Evolutionary conservation across 2,797 vertebrate species (phyloP), one percentile per base, ranked within the genome.

Genomic region (Anabacerthia variegaticeps): DNA sequence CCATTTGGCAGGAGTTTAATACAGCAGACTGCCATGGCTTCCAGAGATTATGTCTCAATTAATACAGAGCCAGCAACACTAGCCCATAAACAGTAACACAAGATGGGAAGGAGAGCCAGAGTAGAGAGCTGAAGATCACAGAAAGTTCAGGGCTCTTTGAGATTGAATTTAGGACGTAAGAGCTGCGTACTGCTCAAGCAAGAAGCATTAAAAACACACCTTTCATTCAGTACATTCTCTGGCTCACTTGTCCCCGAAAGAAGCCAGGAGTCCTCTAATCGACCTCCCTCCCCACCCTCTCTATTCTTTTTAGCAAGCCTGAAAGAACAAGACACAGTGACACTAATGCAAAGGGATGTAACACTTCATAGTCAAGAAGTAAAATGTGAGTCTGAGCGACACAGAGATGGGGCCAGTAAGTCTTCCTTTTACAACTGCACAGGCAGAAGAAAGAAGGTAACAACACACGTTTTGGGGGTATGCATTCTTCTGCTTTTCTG

Each of bases 201-300:
- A 91, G 59, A 16, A 68, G 65, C 32, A 48, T 52, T 63, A 49
- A 58, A 52, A 91, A 72, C 73, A 89, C 87, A 93, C 89, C 82
- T 91, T 77, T 88, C 55, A 72, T 62, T 89, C 87, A 89, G 91
- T 66, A 92, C 79, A 88, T 95, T 95, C 91, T 39, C 87, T 92
- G 92, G 89, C 93, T 94, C 32, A 3, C 36, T 80, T 14, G 14
- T 0, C 8, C 13, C 22, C 61, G 44, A 54, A 88, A 46, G 75
- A 77, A 91, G 91, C 58, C 92, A 89, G 28, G 68, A 87, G 43
- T 34, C 62, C 75, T 58, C 65, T 65, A 58, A 85, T 1, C 1
- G 21, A 88, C 39, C 81, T 61, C 59, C 36, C 34, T 89, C 54
- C 61, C 68, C 68, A 74, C 58, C 51, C 85, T 79, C 85, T 79